Evolutionary conservation across 2,113 vertebrate genomes (phyloP).

Genomic region (Piliocolobus tephrosceles): DNA sequence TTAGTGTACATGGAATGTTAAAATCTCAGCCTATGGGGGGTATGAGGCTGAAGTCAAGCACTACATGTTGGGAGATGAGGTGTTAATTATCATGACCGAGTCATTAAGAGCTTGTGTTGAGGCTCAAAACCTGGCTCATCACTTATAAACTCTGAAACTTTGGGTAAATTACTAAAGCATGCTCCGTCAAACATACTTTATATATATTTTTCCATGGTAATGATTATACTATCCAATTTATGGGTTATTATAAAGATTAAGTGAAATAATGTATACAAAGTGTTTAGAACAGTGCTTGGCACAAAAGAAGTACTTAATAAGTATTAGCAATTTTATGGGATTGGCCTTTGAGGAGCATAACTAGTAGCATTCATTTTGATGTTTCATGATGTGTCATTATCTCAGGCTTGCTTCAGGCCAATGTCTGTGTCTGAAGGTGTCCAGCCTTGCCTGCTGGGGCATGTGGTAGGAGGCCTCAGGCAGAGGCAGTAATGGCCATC

Average conservation of each 20-base stretch:
- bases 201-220: neutral
- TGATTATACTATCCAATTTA: neutral
- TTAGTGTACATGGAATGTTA: neutral
- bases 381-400: neutral
- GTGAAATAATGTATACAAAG: neutral
- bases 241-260: neutral
- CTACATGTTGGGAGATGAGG: neutral
- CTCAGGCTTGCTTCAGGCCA: constrained; percentile 2
- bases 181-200: neutral
- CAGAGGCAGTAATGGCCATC: constrained; percentile 25
- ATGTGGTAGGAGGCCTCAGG: neutral
- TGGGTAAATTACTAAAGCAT: neutral
- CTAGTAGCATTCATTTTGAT: neutral
- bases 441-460: neutral
- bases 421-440: neutral
- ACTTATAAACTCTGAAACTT: neutral
- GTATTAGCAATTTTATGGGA: neutral
- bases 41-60: neutral
- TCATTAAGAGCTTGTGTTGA: neutral
- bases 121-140: neutral
- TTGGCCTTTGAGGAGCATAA: neutral
- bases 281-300: neutral
- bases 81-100: neutral
- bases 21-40: neutral
- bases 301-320: neutral